These are phyloP conservation scores for Cladopsammia gracilis DNA, from an alignment of 64 coral and sea anemone genomes.

Conservation along the genomic window DNA sequence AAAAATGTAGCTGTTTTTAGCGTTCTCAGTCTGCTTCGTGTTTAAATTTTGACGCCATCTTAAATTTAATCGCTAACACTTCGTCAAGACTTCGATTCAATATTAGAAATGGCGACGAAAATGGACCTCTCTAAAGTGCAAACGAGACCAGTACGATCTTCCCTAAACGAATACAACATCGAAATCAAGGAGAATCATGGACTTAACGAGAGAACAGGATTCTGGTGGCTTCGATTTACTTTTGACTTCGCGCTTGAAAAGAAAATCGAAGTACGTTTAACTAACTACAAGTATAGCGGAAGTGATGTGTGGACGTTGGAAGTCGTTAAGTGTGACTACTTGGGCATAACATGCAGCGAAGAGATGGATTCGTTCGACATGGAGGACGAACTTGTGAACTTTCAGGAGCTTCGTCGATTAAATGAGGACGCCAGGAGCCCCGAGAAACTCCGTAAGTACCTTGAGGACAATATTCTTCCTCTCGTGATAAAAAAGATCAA, in stretches of 20 bases:
- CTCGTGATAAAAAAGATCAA: conserved; percentile 81
- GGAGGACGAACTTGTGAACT: conserved; percentile 73
- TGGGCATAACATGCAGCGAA: conserved; percentile 55
- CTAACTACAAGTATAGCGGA: conserved; percentile 80
- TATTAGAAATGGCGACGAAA: not conserved
- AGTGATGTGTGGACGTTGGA: conserved; percentile 70
- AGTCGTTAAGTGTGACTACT: conserved; percentile 79
- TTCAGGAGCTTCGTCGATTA: conserved; percentile 65
- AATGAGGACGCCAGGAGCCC: conserved; percentile 23
- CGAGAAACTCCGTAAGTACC: conserved; percentile 78
- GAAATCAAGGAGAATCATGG: conserved; percentile 70
- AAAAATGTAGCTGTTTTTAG: no score
- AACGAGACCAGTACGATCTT: not conserved
- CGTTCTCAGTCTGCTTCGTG: no score
- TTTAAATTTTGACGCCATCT: no score
- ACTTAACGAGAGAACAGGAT: conserved; percentile 61
- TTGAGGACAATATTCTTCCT: conserved; percentile 85
- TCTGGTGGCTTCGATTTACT: conserved; percentile 82
- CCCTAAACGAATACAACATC: conserved; percentile 74
- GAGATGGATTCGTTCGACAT: conserved; percentile 91
- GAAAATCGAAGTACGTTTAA: conserved; percentile 71
- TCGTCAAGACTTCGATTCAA: no score
- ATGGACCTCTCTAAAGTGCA: conserved; percentile 57
- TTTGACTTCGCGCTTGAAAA: conserved; percentile 84
- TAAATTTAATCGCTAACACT: no score